Conservation (phyloP, 2,113 vertebrate genomes). For the Leucopternis melanops region DNA sequence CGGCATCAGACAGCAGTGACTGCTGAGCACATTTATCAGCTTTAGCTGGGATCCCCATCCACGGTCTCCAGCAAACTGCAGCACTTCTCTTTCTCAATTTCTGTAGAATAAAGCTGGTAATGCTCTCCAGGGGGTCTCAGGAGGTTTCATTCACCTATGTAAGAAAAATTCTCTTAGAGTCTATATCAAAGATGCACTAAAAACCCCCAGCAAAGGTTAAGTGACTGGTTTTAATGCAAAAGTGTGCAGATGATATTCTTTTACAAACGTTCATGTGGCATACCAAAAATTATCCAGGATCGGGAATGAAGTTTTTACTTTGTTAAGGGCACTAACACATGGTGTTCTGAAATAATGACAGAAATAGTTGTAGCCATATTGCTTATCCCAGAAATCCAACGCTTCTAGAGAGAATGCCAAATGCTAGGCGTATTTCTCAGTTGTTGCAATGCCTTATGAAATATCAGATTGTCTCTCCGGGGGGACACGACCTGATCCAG, state of each 20-base stretch:
- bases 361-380: constrained; percentile 42
- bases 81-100: background rate
- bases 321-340: constrained; percentile 4
- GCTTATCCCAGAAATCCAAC: constrained; percentile 2
- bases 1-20: background rate
- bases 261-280: background rate
- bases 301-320: background rate
- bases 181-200: background rate
- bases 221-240: background rate
- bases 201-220: background rate
- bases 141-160: background rate
- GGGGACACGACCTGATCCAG: background rate
- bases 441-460: background rate
- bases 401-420: constrained; percentile 4
- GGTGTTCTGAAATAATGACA: constrained; percentile 25
- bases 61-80: background rate
- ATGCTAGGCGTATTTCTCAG: background rate
- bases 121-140: background rate
- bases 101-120: background rate
- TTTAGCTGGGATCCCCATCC: background rate
- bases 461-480: background rate
- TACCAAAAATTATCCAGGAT: background rate
- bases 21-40: background rate
- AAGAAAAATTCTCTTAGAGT: background rate
- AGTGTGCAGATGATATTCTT: background rate